These are phyloP conservation scores for Coryphaenoides rupestris DNA, from an alignment of 2,113 vertebrate species.

Conservation along the genomic window DNA sequence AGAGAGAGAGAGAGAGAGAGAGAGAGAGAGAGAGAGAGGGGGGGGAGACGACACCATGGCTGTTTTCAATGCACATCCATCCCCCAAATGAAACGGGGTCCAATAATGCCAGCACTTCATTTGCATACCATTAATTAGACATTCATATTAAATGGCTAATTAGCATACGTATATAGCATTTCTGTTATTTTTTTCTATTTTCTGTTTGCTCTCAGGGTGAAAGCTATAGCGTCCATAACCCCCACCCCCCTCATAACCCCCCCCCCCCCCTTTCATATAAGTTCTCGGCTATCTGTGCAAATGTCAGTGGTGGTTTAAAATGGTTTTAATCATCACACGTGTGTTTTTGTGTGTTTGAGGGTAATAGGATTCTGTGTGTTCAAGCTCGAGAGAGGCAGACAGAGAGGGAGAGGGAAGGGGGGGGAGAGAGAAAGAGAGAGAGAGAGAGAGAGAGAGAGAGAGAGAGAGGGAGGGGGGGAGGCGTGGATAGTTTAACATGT, in stretches of 20 bases:
- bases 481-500: background rate
- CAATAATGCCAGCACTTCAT: constrained; percentile 64
- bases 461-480: constrained; percentile 22
- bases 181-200: constrained; percentile 1
- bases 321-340: constrained; percentile 53
- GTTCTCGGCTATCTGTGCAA: constrained; percentile 50
- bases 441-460: constrained; percentile 3
- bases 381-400: background rate
- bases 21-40: too few relatives aligned
- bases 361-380: constrained; percentile 8
- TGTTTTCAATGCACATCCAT: too few relatives aligned
- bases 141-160: constrained; percentile 66
- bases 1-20: too few relatives aligned
- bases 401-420: constrained; percentile 15
- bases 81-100: constrained; percentile 64
- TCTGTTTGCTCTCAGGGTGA: constrained; percentile 52
- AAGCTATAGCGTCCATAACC: constrained; percentile 58
- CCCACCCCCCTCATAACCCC: constrained; percentile 61
- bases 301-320: constrained; percentile 40
- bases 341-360: constrained; percentile 6
- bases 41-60: too few relatives aligned
- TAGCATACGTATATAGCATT: constrained; percentile 70
- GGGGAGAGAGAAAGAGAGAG: constrained; percentile 19
- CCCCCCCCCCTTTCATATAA: constrained; percentile 57
- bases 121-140: constrained; percentile 77